Evolutionary conservation across 2,888 invertebrate genomes (phyloP).

Genomic region (Polyommatus icarus): DNA sequence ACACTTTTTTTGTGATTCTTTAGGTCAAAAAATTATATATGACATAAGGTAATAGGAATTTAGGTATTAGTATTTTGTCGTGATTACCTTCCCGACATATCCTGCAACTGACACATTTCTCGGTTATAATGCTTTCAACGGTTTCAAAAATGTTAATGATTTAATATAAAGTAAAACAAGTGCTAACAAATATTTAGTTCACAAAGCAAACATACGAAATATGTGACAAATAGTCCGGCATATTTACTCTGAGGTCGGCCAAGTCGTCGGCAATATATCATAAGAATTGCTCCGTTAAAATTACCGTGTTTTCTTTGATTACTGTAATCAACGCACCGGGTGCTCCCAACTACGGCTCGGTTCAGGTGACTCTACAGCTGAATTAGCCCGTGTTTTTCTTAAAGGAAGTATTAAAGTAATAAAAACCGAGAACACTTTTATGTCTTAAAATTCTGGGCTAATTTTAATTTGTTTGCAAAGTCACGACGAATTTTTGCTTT

Average conservation of each 20-base stretch:
- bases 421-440: slow-evolving; percentile 44
- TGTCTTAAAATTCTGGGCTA: slow-evolving; percentile 29
- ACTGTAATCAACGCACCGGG: slow-evolving; percentile 75
- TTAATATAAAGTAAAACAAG: neutral
- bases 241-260: neutral
- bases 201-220: neutral
- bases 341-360: slow-evolving; percentile 61
- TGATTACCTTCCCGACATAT: too few species aligned
- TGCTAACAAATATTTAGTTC: neutral
- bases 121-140: too few species aligned
- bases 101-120: too few species aligned
- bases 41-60: too few species aligned
- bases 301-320: slow-evolving; percentile 79
- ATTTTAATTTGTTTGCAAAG: slow-evolving; percentile 21
- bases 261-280: slow-evolving; percentile 26
- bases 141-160: too few species aligned
- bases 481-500: neutral
- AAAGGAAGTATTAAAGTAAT: slow-evolving; percentile 53
- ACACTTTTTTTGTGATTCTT: neutral
- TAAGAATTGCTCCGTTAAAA: slow-evolving; percentile 62
- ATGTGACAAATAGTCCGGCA: neutral
- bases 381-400: slow-evolving; percentile 68
- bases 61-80: too few species aligned
- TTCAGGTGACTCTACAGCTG: slow-evolving; percentile 70
- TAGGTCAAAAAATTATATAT: too few species aligned